These are phyloP conservation scores for Polypedilum vanderplanki DNA, from an alignment of 1,140 invertebrate species.

Conservation along the genomic window DNA sequence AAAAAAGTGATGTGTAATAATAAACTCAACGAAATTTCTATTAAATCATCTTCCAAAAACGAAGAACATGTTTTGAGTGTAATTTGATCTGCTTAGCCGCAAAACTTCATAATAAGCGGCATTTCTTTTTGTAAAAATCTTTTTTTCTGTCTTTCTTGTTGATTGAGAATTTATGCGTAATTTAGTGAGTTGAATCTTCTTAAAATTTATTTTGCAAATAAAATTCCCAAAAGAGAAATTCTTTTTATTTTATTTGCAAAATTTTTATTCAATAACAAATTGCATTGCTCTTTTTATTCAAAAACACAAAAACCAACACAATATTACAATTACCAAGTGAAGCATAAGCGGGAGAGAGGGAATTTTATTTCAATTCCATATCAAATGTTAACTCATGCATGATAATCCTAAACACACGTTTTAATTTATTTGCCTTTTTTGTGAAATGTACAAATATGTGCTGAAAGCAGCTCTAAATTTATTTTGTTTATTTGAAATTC, in stretches of 20 bases:
- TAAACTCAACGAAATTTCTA: background rate
- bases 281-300: background rate
- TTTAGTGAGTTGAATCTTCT: background rate
- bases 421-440: slow-evolving; percentile 22
- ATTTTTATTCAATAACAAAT: background rate
- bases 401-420: slow-evolving; percentile 28
- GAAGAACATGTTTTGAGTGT: background rate
- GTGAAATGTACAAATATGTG: background rate
- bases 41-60: background rate
- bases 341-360: background rate
- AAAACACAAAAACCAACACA: background rate
- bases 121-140: background rate
- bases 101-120: slow-evolving; percentile 15
- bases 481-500: no score
- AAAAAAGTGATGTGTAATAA: slow-evolving; percentile 13
- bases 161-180: background rate
- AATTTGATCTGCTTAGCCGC: slow-evolving; percentile 4
- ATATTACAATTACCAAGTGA: background rate
- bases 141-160: background rate
- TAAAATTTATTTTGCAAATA: no score
- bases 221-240: background rate
- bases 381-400: slow-evolving; percentile 16
- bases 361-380: background rate
- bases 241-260: background rate
- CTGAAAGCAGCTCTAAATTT: background rate